Conservation (phyloP, 2,113 vertebrate genomes). For the Ramphastos sulfuratus region DNA sequence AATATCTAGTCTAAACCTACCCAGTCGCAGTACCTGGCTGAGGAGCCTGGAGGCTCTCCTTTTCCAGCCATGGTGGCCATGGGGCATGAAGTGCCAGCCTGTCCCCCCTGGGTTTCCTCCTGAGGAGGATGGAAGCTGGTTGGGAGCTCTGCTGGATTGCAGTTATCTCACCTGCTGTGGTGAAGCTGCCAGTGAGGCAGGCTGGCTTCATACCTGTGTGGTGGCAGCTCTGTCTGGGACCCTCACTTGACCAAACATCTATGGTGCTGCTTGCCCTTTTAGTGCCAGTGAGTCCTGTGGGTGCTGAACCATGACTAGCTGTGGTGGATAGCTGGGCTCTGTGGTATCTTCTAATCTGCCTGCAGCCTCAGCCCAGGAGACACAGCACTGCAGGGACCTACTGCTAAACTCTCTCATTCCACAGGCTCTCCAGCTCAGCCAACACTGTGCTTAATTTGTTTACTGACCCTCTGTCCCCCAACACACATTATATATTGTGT, state of each 20-base stretch:
- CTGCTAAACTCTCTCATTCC: neutral
- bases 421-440: conserved; percentile 4
- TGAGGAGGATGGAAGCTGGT: neutral
- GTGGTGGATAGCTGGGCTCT: accelerated
- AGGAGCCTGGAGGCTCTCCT: neutral
- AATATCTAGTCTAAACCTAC: too few relatives aligned
- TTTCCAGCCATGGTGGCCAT: accelerated
- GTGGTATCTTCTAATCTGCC: accelerated
- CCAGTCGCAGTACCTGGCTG: neutral
- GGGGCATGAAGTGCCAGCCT: accelerated
- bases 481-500: neutral
- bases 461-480: neutral
- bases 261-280: neutral
- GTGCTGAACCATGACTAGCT: neutral
- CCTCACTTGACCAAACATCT: accelerated
- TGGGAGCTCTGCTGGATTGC: accelerated
- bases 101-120: accelerated
- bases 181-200: neutral
- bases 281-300: accelerated
- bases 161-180: accelerated
- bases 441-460: conserved; percentile 36
- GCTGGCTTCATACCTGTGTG: accelerated
- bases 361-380: accelerated
- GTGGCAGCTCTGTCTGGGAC: neutral
- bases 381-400: neutral